Base-by-base conservation (phyloP, 2,888 invertebrate genomes). In the Thumatha senex region DNA sequence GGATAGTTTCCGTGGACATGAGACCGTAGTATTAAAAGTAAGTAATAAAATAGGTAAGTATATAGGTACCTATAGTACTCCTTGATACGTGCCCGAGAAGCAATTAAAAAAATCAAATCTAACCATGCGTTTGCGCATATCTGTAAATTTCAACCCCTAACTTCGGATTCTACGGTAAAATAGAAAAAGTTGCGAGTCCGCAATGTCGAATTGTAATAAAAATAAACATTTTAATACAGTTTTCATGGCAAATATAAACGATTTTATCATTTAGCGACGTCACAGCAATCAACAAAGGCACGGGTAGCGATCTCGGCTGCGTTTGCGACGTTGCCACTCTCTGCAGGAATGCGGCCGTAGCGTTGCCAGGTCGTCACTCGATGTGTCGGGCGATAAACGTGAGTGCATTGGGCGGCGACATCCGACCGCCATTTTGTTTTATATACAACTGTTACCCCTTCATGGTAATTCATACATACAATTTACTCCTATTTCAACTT, bases 351-450 rank as follows among this genome's bases (percentile, higher is more conserved):
- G 89, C 86, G 87, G 80, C 73, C 84, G 86, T 76, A 63, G 70
- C 80, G 87, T 81, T 86, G 89, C 89, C 87, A 82, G 75, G 67
- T 76, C 84, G 78, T 74, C 62, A 56, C 62, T 56, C 67, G 78
- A 78, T 76, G 71, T 74, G 78, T 65, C 81, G 77, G 62, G 62
- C 80, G 86, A 88, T 86, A 86, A 81, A 78, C 74, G 74, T 76
- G 80, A 81, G 82, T 85, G 88, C 87, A 88, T 82, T 86, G 89
- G 89, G 89, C 87, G 89, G 89, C 84, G 72, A 72, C 74, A 79
- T 76, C 77, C 75, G 74, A 75, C 72, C 63, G 14, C 80, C 82
- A 83, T 84, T 73, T 84, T 84, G 79, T 80, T 81, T 78, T 78
- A 74, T 76, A 65, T 77, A 75, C 74, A 65, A 61, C 61, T 60